phyloP scores from a whole-genome alignment of 1,140 invertebrate species.

The Aethina tumida region DNA sequence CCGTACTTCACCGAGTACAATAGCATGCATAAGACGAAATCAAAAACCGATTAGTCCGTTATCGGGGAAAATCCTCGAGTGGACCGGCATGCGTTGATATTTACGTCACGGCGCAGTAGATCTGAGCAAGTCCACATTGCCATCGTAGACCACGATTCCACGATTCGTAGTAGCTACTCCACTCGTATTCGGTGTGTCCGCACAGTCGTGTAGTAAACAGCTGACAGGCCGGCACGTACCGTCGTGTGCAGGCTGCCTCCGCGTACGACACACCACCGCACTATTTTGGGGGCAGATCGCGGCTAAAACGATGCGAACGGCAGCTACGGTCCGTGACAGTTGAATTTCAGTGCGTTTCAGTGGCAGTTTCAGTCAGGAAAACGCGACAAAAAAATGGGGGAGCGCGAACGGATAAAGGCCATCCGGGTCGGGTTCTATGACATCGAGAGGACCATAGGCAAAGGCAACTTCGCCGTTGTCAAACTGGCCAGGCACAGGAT shows the following conservation, averaged over 20 bases:
- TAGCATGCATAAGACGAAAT: no score
- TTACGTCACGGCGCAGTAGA: conserved; percentile 17
- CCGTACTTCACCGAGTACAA: no score
- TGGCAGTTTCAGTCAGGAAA: conserved; percentile 15
- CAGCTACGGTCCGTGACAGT: conserved; percentile 5
- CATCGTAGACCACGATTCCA: not conserved
- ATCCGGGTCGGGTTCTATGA: conserved; percentile 95
- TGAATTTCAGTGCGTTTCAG: conserved; percentile 4
- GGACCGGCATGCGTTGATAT: conserved; percentile 9
- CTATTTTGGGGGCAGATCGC: conserved; percentile 4
- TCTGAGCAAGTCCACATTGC: conserved; percentile 13
- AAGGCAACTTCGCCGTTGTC: conserved; percentile 98
- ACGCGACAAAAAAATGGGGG: conserved; percentile 41
- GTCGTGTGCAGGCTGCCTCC: conserved; percentile 8
- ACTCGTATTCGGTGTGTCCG: not conserved
- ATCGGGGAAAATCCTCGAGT: conserved; percentile 7
- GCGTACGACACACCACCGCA: conserved; percentile 1
- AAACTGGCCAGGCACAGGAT: conserved; percentile 95
- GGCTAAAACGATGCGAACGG: no score
- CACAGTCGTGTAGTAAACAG: not conserved
- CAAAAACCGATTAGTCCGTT: not conserved
- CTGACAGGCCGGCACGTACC: not conserved
- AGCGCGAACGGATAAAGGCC: conserved; percentile 52
- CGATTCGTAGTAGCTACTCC: not conserved
- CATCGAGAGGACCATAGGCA: conserved; percentile 92